Base-by-base conservation (phyloP, 2,113 vertebrate species). In the Gila orcuttii region DNA sequence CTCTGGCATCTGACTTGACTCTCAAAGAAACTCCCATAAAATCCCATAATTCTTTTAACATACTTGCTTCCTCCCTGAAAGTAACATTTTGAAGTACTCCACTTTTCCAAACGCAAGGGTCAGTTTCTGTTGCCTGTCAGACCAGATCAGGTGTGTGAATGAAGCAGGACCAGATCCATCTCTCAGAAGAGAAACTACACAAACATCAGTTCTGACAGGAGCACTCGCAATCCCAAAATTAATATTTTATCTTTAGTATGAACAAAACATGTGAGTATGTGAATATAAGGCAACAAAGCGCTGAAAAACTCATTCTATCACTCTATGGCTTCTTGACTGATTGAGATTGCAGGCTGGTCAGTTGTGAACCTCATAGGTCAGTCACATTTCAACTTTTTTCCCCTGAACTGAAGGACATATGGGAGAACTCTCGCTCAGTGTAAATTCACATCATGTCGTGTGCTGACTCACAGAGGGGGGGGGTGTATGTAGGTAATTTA, bases 401-500 rank as follows among this genome's bases (percentile, higher is more conserved):
- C 19, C 50, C 15, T 88, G 47, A 76, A 13, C n/a, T 15, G n/a
- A 77, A 80, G 86, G 69, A 9, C 69, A 77, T 64, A 71, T 25
- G 45, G 79, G 33, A 59, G 52, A 69, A 77, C 42, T 47, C 33
- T 71, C 6, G 17, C 68, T 55, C 39, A 71, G 60, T 82, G 78
- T 79, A 75, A 78, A 89, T 87, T 88, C 86, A 87, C 23, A 88
- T 86, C 36, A 86, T 83, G 85, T 71, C 75, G 31, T 60, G 85
- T 64, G 57, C 59, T 15, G 79, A 79, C 66, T 87, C 84, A 47
- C 76, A 7, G 55, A 86, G 36, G 42, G 12, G 42, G 12, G 36
- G 25, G 83, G 79, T 52, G 83, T 79, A 47, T 86, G 71, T 80
- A 87, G 86, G 88, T 90, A 90, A 91, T 91, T 92, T 89, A 85